Evolutionary conservation across 2,113 vertebrate species (phyloP).

Genomic region (Brienomyrus longianalis): DNA sequence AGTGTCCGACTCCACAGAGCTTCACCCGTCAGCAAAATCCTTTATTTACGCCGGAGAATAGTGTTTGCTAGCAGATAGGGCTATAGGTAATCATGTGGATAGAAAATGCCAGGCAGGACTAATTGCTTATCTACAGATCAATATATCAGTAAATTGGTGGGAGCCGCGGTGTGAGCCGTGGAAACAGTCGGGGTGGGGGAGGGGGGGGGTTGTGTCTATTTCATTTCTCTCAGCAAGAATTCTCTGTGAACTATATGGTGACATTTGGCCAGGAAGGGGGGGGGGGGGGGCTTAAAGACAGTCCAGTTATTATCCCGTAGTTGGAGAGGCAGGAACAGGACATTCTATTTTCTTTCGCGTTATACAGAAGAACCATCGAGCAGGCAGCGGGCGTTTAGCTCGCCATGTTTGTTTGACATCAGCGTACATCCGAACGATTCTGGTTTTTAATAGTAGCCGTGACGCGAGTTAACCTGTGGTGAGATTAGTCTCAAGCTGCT

Average conservation of each 20-base stretch:
- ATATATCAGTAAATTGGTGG: slow-evolving; percentile 21
- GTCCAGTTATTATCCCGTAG: not conserved
- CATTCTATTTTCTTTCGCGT: not conserved
- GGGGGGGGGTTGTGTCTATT: not conserved
- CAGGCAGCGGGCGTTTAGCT: not conserved
- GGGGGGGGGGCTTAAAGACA: not conserved
- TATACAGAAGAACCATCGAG: not conserved
- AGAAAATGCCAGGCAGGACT: slow-evolving; percentile 14
- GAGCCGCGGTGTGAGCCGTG: not conserved
- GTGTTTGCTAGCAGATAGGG: slow-evolving; percentile 14
- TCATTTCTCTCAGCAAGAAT: slow-evolving; percentile 6
- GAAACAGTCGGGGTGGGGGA: not conserved
- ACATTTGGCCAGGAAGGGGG: not conserved
- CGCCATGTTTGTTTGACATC: not conserved
- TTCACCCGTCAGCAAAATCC: not conserved
- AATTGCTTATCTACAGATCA: slow-evolving; percentile 20
- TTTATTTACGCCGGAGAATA: slow-evolving; percentile 13
- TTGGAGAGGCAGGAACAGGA: not conserved
- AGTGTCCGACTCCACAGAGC: not conserved
- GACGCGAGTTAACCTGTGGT: not conserved
- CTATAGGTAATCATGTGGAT: slow-evolving; percentile 4
- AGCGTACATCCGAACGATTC: not conserved
- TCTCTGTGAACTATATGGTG: not conserved
- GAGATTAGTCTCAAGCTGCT: not conserved
- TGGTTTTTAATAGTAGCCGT: not conserved